Percentiles rank a stretch among this genome's conserved stretches.
These are phyloP conservation scores for Adoxophyes honmai DNA, from an alignment of 1,140 invertebrate species.

Conservation along the genomic window DNA sequence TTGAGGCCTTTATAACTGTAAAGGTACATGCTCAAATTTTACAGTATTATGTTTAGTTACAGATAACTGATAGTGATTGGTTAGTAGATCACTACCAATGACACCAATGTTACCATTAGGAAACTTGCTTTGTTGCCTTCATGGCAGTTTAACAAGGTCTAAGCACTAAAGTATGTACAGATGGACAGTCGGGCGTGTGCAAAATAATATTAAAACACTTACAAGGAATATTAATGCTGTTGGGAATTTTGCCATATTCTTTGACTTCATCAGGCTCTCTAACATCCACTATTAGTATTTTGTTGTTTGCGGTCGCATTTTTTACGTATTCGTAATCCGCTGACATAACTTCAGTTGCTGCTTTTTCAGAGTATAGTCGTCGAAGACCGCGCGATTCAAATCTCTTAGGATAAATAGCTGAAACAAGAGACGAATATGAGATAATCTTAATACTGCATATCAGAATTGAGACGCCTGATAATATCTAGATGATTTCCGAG, in stretches of 20 bases:
- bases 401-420: constrained; percentile 16
- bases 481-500: neutral
- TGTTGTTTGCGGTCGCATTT: constrained; percentile 60
- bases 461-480: no score
- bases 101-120: no score
- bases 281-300: constrained; percentile 78
- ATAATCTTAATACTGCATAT: no score
- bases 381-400: constrained; percentile 5
- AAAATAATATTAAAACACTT: constrained; percentile 32
- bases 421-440: no score
- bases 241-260: constrained; percentile 80
- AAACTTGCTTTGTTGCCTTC: no score
- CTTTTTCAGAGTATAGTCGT: constrained; percentile 36
- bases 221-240: constrained; percentile 82
- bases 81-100: no score
- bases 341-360: constrained; percentile 39
- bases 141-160: no score
- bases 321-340: constrained; percentile 77
- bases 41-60: no score
- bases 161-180: no score
- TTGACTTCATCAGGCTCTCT: constrained; percentile 79
- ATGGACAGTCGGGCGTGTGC: constrained; percentile 1
- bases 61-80: no score
- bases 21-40: no score
- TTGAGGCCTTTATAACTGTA: no score